phyloP scores from a whole-genome alignment of 2,888 invertebrate species.

The Siphlonurus alternatus region DNA sequence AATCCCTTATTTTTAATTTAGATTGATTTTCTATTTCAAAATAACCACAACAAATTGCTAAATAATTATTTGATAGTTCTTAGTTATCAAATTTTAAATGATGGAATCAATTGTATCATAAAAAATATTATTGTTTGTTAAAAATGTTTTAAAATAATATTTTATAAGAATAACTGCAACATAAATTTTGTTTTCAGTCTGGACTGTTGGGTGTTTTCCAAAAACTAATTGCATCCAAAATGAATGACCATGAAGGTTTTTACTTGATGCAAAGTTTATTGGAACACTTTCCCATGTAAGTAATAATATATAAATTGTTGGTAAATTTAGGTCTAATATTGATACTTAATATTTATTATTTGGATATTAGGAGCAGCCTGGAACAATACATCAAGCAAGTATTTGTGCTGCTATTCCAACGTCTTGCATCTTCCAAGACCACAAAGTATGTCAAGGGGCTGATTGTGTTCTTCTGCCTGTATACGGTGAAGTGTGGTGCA shows the following conservation, averaged over 20 bases:
- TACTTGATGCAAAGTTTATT: slow-evolving; percentile 74
- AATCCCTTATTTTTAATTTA: neutral
- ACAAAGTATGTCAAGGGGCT: slow-evolving; percentile 84
- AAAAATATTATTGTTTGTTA: too few species aligned
- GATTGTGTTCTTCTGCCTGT: slow-evolving; percentile 80
- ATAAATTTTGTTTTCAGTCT: too few species aligned
- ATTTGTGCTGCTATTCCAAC: slow-evolving; percentile 81
- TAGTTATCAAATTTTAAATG: neutral
- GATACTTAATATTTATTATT: neutral
- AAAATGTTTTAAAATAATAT: too few species aligned
- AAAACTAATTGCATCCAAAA: slow-evolving; percentile 86
- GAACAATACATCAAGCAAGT: slow-evolving; percentile 64
- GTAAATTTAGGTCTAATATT: neutral
- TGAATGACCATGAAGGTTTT: slow-evolving; percentile 94
- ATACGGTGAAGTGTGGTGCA: slow-evolving; percentile 64
- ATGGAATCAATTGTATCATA: too few species aligned
- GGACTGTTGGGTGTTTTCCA: slow-evolving; percentile 89
- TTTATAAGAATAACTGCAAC: too few species aligned
- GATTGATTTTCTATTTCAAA: slow-evolving; percentile 5
- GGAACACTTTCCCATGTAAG: slow-evolving; percentile 63
- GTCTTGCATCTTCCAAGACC: slow-evolving; percentile 84
- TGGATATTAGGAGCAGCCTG: neutral
- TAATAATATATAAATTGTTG: slow-evolving; percentile 16
- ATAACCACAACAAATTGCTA: too few species aligned
- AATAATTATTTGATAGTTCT: too few species aligned